phyloP scores from a whole-genome alignment of 2,797 vertebrate genomes.

The Picus viridis region DNA sequence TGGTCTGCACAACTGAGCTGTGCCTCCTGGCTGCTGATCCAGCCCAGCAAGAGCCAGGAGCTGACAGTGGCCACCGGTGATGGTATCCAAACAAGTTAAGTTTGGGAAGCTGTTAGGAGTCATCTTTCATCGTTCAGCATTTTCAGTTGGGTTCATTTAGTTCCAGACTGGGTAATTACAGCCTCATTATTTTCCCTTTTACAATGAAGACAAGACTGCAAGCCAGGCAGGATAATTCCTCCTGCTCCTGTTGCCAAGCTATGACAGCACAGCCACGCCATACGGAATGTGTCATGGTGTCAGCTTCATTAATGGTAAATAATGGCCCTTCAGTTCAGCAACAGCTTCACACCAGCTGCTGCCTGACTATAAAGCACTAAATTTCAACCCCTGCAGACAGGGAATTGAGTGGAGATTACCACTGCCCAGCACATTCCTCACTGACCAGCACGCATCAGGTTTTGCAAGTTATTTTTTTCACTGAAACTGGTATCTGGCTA shows the following conservation, averaged over 20 bases:
- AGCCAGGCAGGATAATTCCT: constrained; percentile 62
- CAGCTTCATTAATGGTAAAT: constrained; percentile 57
- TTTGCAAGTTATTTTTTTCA: background rate
- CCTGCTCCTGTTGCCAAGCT: constrained; percentile 45
- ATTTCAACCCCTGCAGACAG: background rate
- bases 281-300: constrained; percentile 47
- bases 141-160: constrained; percentile 51
- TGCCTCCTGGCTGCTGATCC: background rate
- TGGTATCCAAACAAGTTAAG: background rate
- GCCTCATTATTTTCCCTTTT: constrained; percentile 53
- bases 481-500: background rate
- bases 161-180: constrained; percentile 61
- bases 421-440: background rate
- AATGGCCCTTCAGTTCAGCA: constrained; percentile 42
- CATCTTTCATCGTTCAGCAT: constrained; percentile 43
- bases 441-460: background rate
- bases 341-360: constrained; percentile 20
- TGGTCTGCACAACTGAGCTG: background rate
- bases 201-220: constrained; percentile 56
- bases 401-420: background rate
- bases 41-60: background rate
- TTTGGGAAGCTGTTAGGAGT: constrained; percentile 32
- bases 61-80: background rate
- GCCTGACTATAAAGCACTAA: background rate
- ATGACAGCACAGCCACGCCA: constrained; percentile 34